A percentile compares a stretch with the other conserved stretches of the same genome.
These are phyloP conservation scores for Notoglanidium macrostoma DNA, from an alignment of 2,797 vertebrate genomes.

Conservation along the genomic window DNA sequence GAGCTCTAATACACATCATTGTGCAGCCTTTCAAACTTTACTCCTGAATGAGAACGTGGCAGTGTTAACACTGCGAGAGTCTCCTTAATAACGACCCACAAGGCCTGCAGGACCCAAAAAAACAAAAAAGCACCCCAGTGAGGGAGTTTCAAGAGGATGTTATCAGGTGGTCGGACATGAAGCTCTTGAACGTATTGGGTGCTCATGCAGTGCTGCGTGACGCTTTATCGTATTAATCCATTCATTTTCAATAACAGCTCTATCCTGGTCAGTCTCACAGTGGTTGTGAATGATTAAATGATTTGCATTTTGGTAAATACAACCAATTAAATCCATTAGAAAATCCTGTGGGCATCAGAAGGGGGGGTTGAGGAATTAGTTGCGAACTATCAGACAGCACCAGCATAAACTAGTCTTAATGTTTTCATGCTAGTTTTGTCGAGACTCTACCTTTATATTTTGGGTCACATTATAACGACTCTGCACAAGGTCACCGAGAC, in stretches of 20 bases:
- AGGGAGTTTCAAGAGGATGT: not conserved
- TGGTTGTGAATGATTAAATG: not conserved
- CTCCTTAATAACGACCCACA: not conserved
- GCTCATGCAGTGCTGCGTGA: not conserved
- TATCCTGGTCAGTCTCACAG: not conserved
- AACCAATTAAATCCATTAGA: not conserved
- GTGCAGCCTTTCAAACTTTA: conserved; percentile 46
- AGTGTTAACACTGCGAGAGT: conserved; percentile 51
- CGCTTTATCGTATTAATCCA: not conserved
- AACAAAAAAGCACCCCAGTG: too few relatives aligned
- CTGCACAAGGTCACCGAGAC: conserved; percentile 67
- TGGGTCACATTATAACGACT: conserved; percentile 69
- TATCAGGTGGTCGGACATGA: not conserved
- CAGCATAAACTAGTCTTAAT: not conserved
- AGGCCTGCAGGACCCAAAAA: too few relatives aligned
- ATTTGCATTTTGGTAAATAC: conserved; percentile 3
- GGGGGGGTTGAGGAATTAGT: too few relatives aligned
- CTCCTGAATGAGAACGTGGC: conserved; percentile 46
- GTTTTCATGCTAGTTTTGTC: conserved; percentile 16
- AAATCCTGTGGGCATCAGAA: not conserved
- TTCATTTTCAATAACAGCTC: not conserved
- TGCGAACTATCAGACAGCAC: not conserved
- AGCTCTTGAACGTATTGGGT: not conserved
- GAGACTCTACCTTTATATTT: conserved; percentile 60
- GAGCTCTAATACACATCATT: conserved; percentile 63